Base-by-base conservation (phyloP, 2,888 invertebrate genomes). In the Clepsis dumicolana region DNA sequence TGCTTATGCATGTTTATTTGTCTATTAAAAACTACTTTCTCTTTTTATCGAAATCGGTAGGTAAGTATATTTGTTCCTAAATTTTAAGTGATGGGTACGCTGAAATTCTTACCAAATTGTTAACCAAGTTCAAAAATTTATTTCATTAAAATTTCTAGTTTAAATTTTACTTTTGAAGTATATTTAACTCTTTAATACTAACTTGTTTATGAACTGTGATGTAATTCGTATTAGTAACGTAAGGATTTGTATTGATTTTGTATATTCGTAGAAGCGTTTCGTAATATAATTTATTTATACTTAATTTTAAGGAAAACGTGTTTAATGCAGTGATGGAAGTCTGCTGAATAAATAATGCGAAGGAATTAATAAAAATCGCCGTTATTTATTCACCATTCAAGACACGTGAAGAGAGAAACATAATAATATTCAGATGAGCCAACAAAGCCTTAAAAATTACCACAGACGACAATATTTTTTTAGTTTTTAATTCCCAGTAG, bases 171-270 rank as follows among this genome's bases (percentile, higher is more conserved):
- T 89, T 91, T 87, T 85, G 82, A 89, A 88, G 86, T 86, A 87
- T 87, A 82, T 87, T 83, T 89, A 88, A 87, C 84, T 85, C 83
- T 86, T 82, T 83, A 80, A 77, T 63, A 86, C 86, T 91, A 91
- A 91, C 90, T 91, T 93, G 84, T 93, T 93, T 93, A 93, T 93
- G 91, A 93, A 93, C 93, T 93, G 93, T 93, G 93, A 93, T 93
- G 93, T 93, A 90, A 92, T 91, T 93, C 83, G 92, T 93, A 93
- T 93, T 93, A 92, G 90, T 90, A 91, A 81, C 73, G 79, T 92
- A 93, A 92, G 91, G 73, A 83, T 88, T 88, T 92, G 86, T 91
- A 91, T 91, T 93, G 88, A 90, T 92, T 93, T 93, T 93, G 93
- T 93, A 93, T 91, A 93, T 93, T 92, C 88, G 89, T 91, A 91